phyloP scores from a whole-genome alignment of 2,797 vertebrate genomes.

The Balearica regulorum region DNA sequence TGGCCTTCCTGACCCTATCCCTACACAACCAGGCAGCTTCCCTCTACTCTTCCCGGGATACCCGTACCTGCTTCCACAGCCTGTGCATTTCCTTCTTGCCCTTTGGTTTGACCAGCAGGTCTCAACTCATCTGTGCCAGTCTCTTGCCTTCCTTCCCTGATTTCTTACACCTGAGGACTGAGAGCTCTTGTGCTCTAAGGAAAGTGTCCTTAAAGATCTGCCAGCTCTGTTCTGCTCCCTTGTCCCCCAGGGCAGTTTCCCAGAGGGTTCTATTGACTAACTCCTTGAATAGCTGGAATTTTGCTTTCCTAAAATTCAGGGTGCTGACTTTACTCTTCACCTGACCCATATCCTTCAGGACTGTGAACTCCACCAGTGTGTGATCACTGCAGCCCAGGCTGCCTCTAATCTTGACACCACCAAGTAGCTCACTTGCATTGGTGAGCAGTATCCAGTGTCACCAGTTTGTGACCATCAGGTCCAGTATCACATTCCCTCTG shows the following conservation, averaged over 20 bases:
- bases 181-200: neutral
- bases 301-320: neutral
- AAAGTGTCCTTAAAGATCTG: neutral
- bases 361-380: neutral
- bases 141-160: neutral
- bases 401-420: neutral
- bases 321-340: neutral
- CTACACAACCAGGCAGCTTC: neutral
- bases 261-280: neutral
- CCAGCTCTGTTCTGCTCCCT: neutral
- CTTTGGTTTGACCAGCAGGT: neutral
- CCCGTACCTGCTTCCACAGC: too few relatives aligned
- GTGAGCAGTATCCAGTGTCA: too few relatives aligned
- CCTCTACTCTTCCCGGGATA: too few relatives aligned
- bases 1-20: neutral
- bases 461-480: too few relatives aligned
- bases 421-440: neutral
- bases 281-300: neutral
- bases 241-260: too few relatives aligned
- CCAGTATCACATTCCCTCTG: neutral
- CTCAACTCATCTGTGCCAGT: fast-evolving
- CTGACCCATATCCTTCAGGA: neutral
- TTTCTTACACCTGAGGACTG: neutral
- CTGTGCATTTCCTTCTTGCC: too few relatives aligned
- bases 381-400: neutral